phyloP scores from a whole-genome alignment of 2,888 invertebrate genomes.

The Drosophila cognata region DNA sequence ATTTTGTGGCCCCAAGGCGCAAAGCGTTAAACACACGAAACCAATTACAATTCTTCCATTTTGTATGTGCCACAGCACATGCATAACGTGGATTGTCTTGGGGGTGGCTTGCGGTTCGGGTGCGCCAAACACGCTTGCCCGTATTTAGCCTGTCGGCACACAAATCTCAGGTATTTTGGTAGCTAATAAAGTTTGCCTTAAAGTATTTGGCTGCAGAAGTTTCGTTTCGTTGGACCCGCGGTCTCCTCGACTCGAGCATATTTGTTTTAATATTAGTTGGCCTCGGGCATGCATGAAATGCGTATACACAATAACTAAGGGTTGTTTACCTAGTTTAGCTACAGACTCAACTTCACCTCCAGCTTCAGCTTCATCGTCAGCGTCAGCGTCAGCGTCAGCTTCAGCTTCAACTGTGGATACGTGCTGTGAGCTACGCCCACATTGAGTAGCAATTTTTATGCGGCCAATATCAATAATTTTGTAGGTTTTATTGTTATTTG shows the following conservation, averaged over 20 bases:
- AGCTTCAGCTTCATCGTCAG: not conserved
- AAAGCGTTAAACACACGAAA: conserved; percentile 77
- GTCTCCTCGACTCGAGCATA: conserved; percentile 49
- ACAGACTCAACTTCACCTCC: conserved; percentile 14
- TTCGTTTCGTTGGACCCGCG: conserved; percentile 40
- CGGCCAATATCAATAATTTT: conserved; percentile 76
- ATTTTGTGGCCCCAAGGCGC: conserved; percentile 48
- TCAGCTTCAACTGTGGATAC: conserved; percentile 18
- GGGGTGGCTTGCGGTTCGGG: not conserved
- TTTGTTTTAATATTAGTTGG: conserved; percentile 75
- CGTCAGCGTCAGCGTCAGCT: conserved; percentile 8
- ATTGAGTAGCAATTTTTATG: conserved; percentile 69
- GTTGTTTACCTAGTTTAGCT: conserved; percentile 63
- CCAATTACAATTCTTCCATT: conserved; percentile 66
- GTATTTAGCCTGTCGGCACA: conserved; percentile 33
- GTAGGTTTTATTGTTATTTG: conserved; percentile 79
- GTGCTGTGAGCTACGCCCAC: conserved; percentile 53
- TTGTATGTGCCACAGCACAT: conserved; percentile 40
- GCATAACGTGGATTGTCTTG: conserved; percentile 15
- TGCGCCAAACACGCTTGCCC: conserved; percentile 18
- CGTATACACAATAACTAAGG: conserved; percentile 49
- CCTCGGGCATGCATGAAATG: conserved; percentile 50
- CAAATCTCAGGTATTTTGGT: conserved; percentile 78
- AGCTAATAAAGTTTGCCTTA: conserved; percentile 79
- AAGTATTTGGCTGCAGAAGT: conserved; percentile 67